phyloP scores from a whole-genome alignment of 2,888 invertebrate genomes.

The Drosophila flavopinicola region DNA sequence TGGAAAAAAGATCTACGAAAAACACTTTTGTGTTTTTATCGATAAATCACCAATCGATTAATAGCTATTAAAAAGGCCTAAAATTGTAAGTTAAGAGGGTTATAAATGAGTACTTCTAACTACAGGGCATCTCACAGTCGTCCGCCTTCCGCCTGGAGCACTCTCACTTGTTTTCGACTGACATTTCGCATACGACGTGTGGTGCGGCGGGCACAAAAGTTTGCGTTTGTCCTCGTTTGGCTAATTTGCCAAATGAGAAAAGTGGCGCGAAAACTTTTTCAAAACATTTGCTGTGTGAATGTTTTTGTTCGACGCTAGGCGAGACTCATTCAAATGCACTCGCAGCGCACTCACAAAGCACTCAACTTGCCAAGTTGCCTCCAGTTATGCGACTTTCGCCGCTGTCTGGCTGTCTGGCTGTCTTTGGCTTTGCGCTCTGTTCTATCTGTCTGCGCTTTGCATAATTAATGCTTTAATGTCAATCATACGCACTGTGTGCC shows the following conservation, averaged over 20 bases:
- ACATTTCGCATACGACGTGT: slow-evolving; percentile 55
- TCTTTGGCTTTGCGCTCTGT: not conserved
- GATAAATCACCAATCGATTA: no score
- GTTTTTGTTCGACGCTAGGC: not conserved
- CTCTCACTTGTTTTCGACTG: slow-evolving; percentile 9
- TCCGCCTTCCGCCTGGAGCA: no score
- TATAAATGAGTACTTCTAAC: no score
- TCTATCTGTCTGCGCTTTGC: slow-evolving; percentile 51
- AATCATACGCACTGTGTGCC: slow-evolving; percentile 77
- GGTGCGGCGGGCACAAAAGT: slow-evolving; percentile 30
- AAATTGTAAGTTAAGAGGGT: no score
- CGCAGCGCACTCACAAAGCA: slow-evolving; percentile 37
- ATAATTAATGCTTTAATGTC: slow-evolving; percentile 79
- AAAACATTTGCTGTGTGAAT: slow-evolving; percentile 32
- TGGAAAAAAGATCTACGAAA: no score
- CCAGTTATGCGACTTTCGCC: slow-evolving; percentile 36
- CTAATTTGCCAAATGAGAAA: slow-evolving; percentile 50
- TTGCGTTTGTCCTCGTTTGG: slow-evolving; percentile 24
- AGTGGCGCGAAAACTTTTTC: slow-evolving; percentile 36
- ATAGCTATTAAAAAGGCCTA: no score
- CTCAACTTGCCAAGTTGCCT: slow-evolving; percentile 42
- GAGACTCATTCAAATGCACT: slow-evolving; percentile 28
- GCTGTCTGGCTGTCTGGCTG: not conserved
- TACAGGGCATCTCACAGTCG: not conserved
- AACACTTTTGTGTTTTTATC: no score